Base-by-base conservation (phyloP, 1,140 invertebrate genomes). In the Bombus pyrosoma region DNA sequence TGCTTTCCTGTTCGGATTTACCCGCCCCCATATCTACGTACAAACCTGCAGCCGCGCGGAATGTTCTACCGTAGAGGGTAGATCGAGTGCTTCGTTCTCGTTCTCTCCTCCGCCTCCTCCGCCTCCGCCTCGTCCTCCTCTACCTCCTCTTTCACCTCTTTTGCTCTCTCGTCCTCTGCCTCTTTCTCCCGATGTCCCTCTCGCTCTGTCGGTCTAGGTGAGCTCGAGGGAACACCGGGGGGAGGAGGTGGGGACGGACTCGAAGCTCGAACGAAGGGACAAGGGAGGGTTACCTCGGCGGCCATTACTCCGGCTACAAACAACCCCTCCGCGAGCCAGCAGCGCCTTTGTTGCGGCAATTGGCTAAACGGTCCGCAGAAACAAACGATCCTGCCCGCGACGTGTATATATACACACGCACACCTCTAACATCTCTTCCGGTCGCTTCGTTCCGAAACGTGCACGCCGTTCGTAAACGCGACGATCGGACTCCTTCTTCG, bases 251-350 rank as follows among this genome's bases (percentile, higher is more conserved):
- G 76, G 79, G 37, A 90, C 76, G 84, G 74, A 64, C 75, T 78
- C 79, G 78, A 85, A 85, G 87, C 81, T 79, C 84, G 53, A 53
- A 77, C 73, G 87, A 80, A 91, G 90, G 79, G 87, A 76, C 80
- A 74, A 83, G 81, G 85, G 75, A 86, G 86, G 69, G 83, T 88
- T 88, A 91, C 89, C 91, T 91, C 89, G 92, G 93, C 93, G 92
- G 93, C 93, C 93, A 94, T 94, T 94, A 94, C 93, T 93, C 92
- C 88, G 88, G 89, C 89, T 94, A 94, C 93, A 94, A 94, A 93
- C 93, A 93, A 93, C 93, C 93, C 93, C 93, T 94, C 92, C 91
- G 92, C 90, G 92, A 91, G 92, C 88, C 89, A 88, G 91, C 91
- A 92, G 90, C 88, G 88, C 91, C 92, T 94, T 94, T 94, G 93